Conservation (phyloP, 2,797 vertebrate species). For the Lacerta bilineata region DNA sequence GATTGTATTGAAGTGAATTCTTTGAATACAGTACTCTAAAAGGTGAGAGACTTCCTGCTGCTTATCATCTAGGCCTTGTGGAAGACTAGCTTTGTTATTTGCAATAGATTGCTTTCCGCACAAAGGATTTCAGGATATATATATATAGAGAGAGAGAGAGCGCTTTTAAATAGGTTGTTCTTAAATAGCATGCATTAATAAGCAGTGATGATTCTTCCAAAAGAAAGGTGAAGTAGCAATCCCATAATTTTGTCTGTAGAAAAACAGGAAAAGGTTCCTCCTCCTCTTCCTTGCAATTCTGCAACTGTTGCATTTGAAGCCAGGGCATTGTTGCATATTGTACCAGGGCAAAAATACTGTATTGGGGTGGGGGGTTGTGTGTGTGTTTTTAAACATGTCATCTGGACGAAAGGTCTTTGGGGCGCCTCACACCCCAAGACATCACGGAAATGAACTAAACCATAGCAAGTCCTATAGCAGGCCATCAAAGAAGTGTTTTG, state of each 20-base stretch:
- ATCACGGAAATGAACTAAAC: background rate
- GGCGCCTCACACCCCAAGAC: background rate
- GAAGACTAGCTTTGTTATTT: conserved; percentile 21
- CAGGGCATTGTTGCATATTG: background rate
- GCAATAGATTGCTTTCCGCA: background rate
- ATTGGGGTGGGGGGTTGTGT: background rate
- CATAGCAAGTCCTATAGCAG: background rate
- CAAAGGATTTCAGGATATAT: background rate
- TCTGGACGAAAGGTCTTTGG: background rate
- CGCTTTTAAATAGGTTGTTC: background rate
- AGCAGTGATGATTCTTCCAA: conserved; percentile 1
- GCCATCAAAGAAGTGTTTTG: background rate
- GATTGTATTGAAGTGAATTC: conserved; percentile 30
- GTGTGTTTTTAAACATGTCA: background rate
- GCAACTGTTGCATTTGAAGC: conserved; percentile 38
- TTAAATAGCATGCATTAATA: background rate
- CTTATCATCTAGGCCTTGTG: conserved; percentile 52
- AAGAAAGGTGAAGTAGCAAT: background rate
- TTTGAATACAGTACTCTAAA: conserved; percentile 45
- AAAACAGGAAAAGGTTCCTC: conserved; percentile 54
- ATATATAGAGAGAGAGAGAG: background rate
- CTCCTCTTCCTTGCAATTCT: conserved; percentile 43
- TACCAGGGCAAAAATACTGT: background rate
- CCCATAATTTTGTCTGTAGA: conserved; percentile 37
- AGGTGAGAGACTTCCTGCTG: conserved; percentile 32